Percentiles rank a stretch among this genome's conserved stretches.
These are phyloP conservation scores for Anabas testudineus DNA, from an alignment of 2,797 vertebrate species.

Conservation along the genomic window DNA sequence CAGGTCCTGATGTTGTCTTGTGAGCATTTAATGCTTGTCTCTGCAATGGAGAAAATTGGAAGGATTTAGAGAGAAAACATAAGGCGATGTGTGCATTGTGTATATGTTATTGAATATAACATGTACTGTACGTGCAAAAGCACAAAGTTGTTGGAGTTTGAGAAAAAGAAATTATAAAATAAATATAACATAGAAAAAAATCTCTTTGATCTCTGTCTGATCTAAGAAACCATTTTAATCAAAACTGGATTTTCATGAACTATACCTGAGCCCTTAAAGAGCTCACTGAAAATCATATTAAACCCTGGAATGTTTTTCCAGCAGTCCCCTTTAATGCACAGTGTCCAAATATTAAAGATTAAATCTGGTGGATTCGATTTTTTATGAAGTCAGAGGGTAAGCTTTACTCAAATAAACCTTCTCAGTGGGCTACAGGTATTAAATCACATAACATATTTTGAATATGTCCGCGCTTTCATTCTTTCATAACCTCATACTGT, in stretches of 20 bases:
- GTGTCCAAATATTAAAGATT: slow-evolving; percentile 67
- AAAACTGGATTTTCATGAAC: slow-evolving; percentile 61
- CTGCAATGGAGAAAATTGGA: slow-evolving; percentile 25
- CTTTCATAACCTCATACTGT: slow-evolving; percentile 16
- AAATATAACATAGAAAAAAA: slow-evolving; percentile 7
- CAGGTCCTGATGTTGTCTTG: slow-evolving; percentile 32
- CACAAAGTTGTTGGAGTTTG: background rate
- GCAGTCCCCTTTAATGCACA: slow-evolving; percentile 32
- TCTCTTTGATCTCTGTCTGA: slow-evolving; percentile 42
- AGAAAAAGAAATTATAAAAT: background rate
- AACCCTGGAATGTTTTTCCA: slow-evolving; percentile 49
- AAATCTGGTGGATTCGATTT: slow-evolving; percentile 64
- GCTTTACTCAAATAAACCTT: slow-evolving; percentile 29
- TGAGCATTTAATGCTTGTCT: slow-evolving; percentile 29
- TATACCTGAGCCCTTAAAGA: slow-evolving; percentile 28
- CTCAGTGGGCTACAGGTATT: slow-evolving; percentile 31
- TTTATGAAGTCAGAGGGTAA: slow-evolving; percentile 55
- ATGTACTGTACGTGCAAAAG: background rate
- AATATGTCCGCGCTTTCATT: slow-evolving; percentile 38
- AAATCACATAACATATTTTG: slow-evolving; percentile 29
- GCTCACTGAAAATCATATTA: slow-evolving; percentile 61
- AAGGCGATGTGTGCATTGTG: background rate
- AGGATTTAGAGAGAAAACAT: slow-evolving; percentile 32
- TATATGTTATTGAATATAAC: background rate
- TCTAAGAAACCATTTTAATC: slow-evolving; percentile 47